phyloP scores from a whole-genome alignment of 2,113 vertebrate genomes.

The Dryoscopus gambensis region DNA sequence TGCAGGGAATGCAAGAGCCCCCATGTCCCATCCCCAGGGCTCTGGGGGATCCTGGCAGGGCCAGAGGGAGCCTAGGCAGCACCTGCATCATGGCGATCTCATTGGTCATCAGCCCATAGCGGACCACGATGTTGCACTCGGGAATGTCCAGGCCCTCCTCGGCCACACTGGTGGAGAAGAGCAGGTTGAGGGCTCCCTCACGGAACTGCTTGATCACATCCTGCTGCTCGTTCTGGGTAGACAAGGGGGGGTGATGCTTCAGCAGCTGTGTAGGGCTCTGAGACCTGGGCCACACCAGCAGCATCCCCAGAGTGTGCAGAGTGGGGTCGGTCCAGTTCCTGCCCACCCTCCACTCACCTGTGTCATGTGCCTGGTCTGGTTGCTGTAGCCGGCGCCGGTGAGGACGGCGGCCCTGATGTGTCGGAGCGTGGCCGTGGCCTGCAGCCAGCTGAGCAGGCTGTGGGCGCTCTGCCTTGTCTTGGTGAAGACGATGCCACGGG shows the following conservation, averaged over 20 bases:
- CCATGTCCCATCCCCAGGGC: accelerated
- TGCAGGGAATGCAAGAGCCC: not conserved
- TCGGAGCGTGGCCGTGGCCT: slow-evolving; percentile 48
- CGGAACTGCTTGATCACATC: slow-evolving; percentile 81
- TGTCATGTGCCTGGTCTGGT: slow-evolving; percentile 82
- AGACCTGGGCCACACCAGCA: accelerated
- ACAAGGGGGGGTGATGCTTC: not conserved
- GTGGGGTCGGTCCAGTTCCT: not conserved
- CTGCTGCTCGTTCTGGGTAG: slow-evolving; percentile 73
- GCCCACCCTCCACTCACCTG: slow-evolving; percentile 71
- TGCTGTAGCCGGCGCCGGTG: slow-evolving; percentile 76
- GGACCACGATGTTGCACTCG: slow-evolving; percentile 87
- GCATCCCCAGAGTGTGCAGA: not conserved
- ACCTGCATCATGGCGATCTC: slow-evolving; percentile 91
- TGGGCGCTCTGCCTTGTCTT: slow-evolving; percentile 79
- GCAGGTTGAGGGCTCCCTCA: slow-evolving; percentile 77
- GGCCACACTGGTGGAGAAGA: slow-evolving; percentile 89
- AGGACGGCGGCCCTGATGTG: slow-evolving; percentile 75
- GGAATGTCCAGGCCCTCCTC: slow-evolving; percentile 93
- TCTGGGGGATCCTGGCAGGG: not conserved
- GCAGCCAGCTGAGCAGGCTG: slow-evolving; percentile 84
- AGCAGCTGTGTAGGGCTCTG: accelerated
- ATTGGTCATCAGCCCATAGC: slow-evolving; percentile 91
- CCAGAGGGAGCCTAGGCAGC: not conserved
- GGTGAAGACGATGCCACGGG: slow-evolving; percentile 84